Percentiles rank a stretch among this genome's conserved stretches.
These are phyloP conservation scores for Masticophis lateralis DNA, from an alignment of 2,797 vertebrate genomes.

Conservation along the genomic window DNA sequence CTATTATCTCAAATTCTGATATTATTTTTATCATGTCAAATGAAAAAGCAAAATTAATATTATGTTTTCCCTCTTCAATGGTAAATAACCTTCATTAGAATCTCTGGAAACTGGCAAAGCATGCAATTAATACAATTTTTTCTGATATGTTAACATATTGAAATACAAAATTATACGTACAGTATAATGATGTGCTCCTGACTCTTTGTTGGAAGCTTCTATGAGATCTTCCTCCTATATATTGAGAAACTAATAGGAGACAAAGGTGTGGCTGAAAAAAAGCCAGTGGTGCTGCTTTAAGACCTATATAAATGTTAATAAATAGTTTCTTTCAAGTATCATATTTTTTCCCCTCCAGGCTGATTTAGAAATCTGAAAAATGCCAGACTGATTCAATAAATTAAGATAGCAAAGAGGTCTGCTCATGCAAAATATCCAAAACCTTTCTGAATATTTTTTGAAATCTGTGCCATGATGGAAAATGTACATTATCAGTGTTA, in stretches of 20 bases:
- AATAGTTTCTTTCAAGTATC: not conserved
- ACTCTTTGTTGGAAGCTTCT: not conserved
- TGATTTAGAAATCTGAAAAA: not conserved
- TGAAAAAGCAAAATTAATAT: not conserved
- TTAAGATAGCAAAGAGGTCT: not conserved
- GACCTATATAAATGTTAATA: not conserved
- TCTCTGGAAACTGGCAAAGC: not conserved
- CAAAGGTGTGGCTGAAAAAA: not conserved
- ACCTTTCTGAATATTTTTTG: not conserved
- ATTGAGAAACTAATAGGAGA: not conserved
- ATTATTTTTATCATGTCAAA: constrained; percentile 8
- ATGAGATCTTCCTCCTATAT: not conserved
- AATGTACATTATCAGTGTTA: not conserved
- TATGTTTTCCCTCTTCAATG: not conserved
- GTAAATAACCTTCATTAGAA: not conserved
- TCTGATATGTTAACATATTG: not conserved
- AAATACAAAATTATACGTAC: not conserved
- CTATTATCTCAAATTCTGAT: constrained; percentile 2
- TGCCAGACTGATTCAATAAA: not conserved
- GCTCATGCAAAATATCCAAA: not conserved
- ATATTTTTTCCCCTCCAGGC: rapidly evolving
- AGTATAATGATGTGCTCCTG: not conserved
- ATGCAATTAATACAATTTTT: constrained; percentile 3
- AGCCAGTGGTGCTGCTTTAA: not conserved
- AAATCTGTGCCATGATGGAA: not conserved